phyloP scores from a whole-genome alignment of 2,113 vertebrate genomes.

The Ploceus nigricollis region DNA sequence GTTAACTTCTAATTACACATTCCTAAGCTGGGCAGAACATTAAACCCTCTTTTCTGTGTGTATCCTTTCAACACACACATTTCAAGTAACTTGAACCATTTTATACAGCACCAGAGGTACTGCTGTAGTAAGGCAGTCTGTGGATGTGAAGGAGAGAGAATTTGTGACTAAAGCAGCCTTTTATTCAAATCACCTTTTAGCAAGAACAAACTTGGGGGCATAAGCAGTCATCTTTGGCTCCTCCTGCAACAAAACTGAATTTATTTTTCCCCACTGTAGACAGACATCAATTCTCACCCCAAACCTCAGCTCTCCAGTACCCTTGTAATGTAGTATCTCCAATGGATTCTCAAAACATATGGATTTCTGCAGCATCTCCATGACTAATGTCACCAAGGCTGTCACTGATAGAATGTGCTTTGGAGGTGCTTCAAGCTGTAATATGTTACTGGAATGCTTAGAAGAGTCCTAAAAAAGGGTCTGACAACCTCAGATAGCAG shows the following conservation, averaged over 20 bases:
- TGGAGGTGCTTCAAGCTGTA: not conserved
- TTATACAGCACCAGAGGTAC: not conserved
- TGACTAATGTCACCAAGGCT: not conserved
- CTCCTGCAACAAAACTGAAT: not conserved
- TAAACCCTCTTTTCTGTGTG: not conserved
- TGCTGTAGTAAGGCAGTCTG: not conserved
- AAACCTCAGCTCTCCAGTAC: not conserved
- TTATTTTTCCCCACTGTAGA: not conserved
- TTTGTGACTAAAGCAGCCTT: not conserved
- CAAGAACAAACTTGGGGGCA: not conserved
- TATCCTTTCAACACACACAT: not conserved
- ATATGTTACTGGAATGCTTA: not conserved
- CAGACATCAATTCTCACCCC: not conserved
- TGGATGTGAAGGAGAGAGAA: not conserved
- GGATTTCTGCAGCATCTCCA: not conserved
- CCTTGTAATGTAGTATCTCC: not conserved
- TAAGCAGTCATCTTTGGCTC: not conserved
- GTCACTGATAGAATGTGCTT: not conserved
- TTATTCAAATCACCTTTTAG: not conserved
- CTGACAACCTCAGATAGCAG: not conserved
- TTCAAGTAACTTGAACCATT: not conserved
- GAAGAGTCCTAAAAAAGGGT: not conserved
- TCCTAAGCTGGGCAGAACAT: not conserved
- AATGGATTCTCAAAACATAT: not conserved
- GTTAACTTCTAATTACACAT: not conserved